phyloP scores from a whole-genome alignment of 2,888 invertebrate species.

The Rhogogaster chlorosoma region DNA sequence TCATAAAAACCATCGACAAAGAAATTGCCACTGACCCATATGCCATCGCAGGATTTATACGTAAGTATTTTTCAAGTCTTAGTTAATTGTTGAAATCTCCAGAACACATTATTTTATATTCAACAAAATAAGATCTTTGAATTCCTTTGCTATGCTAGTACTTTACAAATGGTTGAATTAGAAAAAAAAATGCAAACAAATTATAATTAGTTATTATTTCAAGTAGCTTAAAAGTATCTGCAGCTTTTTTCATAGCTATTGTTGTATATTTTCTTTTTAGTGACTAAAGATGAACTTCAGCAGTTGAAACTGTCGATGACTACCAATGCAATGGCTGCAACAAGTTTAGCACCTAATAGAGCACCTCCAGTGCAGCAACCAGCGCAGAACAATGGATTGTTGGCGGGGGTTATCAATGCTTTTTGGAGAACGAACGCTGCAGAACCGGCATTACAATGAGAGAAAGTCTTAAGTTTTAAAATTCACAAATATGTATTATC shows the following conservation, averaged over 20 bases:
- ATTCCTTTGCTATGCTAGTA: background rate
- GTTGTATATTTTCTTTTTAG: background rate
- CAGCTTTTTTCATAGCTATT: background rate
- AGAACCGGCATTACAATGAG: background rate
- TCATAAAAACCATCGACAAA: constrained; percentile 54
- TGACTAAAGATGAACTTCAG: constrained; percentile 14
- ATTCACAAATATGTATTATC: background rate
- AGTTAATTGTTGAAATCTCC: background rate
- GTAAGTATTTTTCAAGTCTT: constrained; percentile 65
- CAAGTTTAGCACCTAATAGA: background rate
- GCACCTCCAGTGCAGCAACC: background rate
- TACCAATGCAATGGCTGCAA: background rate
- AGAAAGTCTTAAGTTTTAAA: background rate
- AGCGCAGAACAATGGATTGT: background rate
- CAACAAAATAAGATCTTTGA: background rate
- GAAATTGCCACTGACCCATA: constrained; percentile 64
- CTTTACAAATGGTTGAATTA: background rate
- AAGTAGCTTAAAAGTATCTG: background rate
- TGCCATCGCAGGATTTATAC: constrained; percentile 66
- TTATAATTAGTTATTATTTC: background rate
- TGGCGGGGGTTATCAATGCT: background rate
- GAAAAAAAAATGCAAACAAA: background rate
- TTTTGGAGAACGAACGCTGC: background rate
- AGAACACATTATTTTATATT: background rate
- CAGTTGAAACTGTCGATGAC: background rate